Evolutionary conservation across 2,797 vertebrate genomes (phyloP), one percentile per base, ranked within the genome.

Genomic region (Acrocephalus scirpaceus): DNA sequence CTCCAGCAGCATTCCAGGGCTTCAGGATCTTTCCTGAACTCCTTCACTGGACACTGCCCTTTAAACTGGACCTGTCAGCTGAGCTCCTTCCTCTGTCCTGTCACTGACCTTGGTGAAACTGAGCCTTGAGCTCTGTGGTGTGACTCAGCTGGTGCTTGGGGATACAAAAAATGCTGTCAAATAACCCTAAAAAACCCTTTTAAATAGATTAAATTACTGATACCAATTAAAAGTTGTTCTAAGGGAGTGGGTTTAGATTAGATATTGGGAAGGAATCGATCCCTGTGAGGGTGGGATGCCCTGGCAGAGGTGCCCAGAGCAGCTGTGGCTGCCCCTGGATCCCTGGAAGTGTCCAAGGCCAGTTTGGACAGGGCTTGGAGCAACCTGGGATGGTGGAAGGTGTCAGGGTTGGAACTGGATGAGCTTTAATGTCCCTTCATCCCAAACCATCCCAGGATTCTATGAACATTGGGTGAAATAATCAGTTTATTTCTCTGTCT

Each of bases 381-480:
- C 26, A 40, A 0, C 25, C n/a, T 84, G 60, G 53, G 20, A 0
- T 0, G 1, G 13, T 34, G 40, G 26, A 6, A 42, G 2, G 13
- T 48, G 60, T 13, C 57, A 19, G n/a, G 23, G 29, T 13, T 58
- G 25, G 45, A 19, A 34, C 17, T 62, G 27, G n/a, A 11, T 40
- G 51, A 40, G 15, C 9, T 72, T 30, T 27, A 27, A 16, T 9
- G 25, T 47, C 21, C 30, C n/a, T 77, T 58, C 15, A 32, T 8
- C 51, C 29, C 58, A 72, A 77, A 47, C 4, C 22, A 40, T 8
- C 3, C 29, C 14, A 1, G 5, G 25, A 26, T 45, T 57, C 23
- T 5, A 1, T 47, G 51, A n/a, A 29, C 16, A 29, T 6, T 72
- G 69, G 30, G 16, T 69, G 44, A 40, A 74, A 64, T 12, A 21